These are phyloP conservation scores for Hyperoplus lanceolatus DNA, from an alignment of 2,797 vertebrate genomes.

Conservation along the genomic window DNA sequence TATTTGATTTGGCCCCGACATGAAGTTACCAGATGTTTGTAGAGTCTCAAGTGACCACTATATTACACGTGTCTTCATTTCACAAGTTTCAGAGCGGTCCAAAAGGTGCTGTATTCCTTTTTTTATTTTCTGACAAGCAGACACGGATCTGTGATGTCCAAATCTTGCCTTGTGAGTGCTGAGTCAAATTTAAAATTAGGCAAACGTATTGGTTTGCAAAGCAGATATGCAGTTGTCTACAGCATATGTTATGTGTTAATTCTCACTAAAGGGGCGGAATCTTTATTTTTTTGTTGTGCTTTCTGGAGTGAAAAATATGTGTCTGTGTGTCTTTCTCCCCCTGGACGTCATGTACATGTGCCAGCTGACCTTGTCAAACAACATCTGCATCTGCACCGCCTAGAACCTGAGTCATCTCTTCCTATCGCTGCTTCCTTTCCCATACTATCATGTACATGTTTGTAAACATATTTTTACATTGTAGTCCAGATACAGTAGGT, in stretches of 20 bases:
- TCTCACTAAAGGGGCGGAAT: not conserved
- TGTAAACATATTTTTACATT: not conserved
- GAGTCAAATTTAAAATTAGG: not conserved
- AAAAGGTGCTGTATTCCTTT: not conserved
- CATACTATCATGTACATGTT: slow-evolving; percentile 5
- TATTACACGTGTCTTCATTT: slow-evolving; percentile 15
- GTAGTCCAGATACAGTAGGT: too few species aligned
- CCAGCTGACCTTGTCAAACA: slow-evolving; percentile 69
- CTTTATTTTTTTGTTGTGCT: not conserved
- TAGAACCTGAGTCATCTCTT: slow-evolving; percentile 34
- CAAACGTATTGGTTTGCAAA: not conserved
- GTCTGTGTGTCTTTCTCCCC: not conserved
- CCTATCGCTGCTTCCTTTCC: not conserved
- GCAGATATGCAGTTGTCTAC: not conserved
- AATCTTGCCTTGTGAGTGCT: not conserved
- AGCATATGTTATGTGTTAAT: not conserved
- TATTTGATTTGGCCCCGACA: slow-evolving; percentile 20
- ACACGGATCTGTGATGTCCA: slow-evolving; percentile 7
- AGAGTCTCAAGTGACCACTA: slow-evolving; percentile 11
- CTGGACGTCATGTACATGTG: slow-evolving; percentile 32
- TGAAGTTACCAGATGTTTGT: slow-evolving; percentile 54
- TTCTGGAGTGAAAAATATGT: slow-evolving; percentile 6
- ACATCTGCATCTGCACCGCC: slow-evolving; percentile 39
- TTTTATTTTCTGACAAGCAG: not conserved
- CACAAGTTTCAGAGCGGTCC: slow-evolving; percentile 8